Base-by-base conservation (phyloP, 2,113 vertebrate genomes). In the Alligator mississippiensis region DNA sequence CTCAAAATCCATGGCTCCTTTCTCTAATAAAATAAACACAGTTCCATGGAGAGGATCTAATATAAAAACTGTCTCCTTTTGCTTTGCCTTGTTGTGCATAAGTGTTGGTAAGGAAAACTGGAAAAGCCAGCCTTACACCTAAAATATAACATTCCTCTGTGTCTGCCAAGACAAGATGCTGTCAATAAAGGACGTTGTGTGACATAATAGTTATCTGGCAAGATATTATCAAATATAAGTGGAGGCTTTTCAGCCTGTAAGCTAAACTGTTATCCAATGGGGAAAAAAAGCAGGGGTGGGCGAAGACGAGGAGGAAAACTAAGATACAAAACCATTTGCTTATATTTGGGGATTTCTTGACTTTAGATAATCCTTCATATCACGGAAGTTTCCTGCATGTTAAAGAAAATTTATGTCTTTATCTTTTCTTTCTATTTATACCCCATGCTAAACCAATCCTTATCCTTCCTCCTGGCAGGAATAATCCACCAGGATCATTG, bases 221-320 rank as follows among this genome's bases (percentile, higher is more conserved):
- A 47, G 15, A n/a, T 30, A 6, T 2, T 19, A 10, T 13, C 18
- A 54, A 80, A 27, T 3, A 82, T 18, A 79, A 3, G 19, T 2
- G 81, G 16, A 0, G 0, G 10, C 75, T 18, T 9, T 57, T 72
- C 19, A 19, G 14, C 64, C 30, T 2, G n/a, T 0, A 22, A 19
- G 8, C n/a, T 89, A 80, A 87, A 61, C 1, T 5, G 25, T 34
- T 5, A 82, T 14, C 5, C 54, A 72, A 25, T 64, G 66, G 57
- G 54, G 5, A 75, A 3, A 58, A 79, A 83, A 5, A 88, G 54
- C 59, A 1, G 25, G 16, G 66, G 9, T 34, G n/a, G 66, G n/a
- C 7, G 47, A 47, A 47, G 47, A 47, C 2, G 47, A 47, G 47
- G 47, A 47, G 9, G 30, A 28, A 68, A 68, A 16, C 64, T 68